Base-by-base conservation (phyloP, 2,888 invertebrate species). In the Lepidocyrtoides sp. region DNA sequence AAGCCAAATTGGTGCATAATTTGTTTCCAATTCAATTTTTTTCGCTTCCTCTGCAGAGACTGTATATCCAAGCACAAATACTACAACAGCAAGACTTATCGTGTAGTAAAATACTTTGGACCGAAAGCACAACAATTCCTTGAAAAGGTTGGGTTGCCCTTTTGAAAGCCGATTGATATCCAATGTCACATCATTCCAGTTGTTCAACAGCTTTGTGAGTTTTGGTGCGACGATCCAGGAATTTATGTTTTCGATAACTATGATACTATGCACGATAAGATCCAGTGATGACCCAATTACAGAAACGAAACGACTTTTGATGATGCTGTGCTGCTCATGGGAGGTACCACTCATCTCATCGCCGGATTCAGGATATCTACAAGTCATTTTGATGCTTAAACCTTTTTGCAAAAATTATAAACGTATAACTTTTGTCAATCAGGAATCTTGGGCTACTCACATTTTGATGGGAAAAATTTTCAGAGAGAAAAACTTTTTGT, bases 241-340 rank as follows among this genome's bases (percentile, higher is more conserved):
- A n/a, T 41, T 75, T 4, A 85, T 4, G 26, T 44, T 23, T 12
- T 85, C 85, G 12, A 85, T 7, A 0, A 75, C 0, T 5, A 41
- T 10, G 14, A 20, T 23, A 0, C 14, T 0, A n/a, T 44, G 44
- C 7, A 26, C 8, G 4, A 54, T 3, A 2, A 85, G 8, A 12
- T 85, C 85, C 54, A 85, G 72, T 8, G 75, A 75, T n/a, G 10
- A 5, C 85, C 57, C 57, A 17, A 57, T 44, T 12, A 0, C 14
- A 7, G 0, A 10, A 0, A 83, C 26, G 0, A 83, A n/a, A 3
- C 44, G 81, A 14, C 36, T 81, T 29, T 20, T 20, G 23, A n/a
- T 20, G 23, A 44, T 48, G n/a, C 4, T 36, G n/a, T 44, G 29
- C 5, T 48, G 12, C 48, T 41, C 8, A 7, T 41, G 41, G 41